These are phyloP conservation scores for Chlamydotis undulata DNA, from an alignment of 2,113 vertebrate species.

Conservation along the genomic window DNA sequence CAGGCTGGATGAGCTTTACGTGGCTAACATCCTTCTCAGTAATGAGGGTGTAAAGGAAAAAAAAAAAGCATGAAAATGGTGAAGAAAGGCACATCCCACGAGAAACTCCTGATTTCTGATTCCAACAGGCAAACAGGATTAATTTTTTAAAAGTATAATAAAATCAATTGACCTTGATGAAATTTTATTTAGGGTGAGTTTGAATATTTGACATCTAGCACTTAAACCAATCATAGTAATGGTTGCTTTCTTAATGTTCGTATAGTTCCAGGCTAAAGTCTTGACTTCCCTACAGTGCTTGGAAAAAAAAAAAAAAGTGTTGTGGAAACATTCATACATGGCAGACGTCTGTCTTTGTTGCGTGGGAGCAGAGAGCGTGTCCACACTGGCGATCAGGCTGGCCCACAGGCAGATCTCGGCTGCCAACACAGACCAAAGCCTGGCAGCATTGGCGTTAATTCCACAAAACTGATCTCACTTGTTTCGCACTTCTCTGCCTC, in stretches of 20 bases:
- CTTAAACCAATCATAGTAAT: neutral
- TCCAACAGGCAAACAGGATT: neutral
- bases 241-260: neutral
- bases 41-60: neutral
- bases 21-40: neutral
- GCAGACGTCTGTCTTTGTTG: neutral
- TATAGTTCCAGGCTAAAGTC: neutral
- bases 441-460: neutral
- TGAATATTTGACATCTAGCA: neutral
- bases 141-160: neutral
- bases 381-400: neutral
- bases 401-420: neutral
- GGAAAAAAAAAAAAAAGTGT: neutral
- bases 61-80: neutral
- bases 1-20: neutral
- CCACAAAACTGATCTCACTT: neutral
- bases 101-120: neutral
- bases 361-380: neutral
- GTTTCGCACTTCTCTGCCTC: neutral
- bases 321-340: neutral
- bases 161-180: neutral
- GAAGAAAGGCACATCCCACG: neutral
- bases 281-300: neutral
- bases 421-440: accelerated
- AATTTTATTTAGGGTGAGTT: neutral